phyloP scores from a whole-genome alignment of 2,888 invertebrate genomes.

The Xestobium rufovillosum region DNA sequence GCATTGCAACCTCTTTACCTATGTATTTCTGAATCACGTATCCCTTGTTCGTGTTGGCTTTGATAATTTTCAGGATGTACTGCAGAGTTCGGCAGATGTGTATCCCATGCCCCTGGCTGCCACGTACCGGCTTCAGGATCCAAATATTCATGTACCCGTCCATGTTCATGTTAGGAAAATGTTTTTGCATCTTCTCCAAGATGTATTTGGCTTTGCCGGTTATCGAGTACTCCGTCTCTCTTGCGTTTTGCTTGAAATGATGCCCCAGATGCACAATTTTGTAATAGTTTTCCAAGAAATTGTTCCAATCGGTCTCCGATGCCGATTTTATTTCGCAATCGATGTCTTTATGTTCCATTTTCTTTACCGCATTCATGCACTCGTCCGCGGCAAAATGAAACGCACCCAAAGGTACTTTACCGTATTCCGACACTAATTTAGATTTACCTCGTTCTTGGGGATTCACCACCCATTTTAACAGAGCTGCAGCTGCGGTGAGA shows the following conservation, averaged over 20 bases:
- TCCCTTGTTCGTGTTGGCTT: conserved; percentile 50
- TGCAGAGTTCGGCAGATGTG: conserved; percentile 67
- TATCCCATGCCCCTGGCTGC: conserved; percentile 78
- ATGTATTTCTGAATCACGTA: conserved; percentile 89
- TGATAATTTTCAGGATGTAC: conserved; percentile 59
- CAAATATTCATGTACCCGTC: conserved; percentile 81
- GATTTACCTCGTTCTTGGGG: conserved; percentile 24
- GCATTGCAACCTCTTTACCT: too few species aligned
- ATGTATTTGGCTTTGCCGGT: conserved; percentile 48
- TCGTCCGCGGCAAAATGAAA: conserved; percentile 65
- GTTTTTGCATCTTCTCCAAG: conserved; percentile 51
- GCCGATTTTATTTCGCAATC: conserved; percentile 43
- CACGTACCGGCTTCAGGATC: conserved; percentile 82
- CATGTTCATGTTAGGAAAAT: conserved; percentile 56
- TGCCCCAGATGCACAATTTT: conserved; percentile 53
- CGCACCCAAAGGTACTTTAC: conserved; percentile 49
- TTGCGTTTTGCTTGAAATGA: conserved; percentile 42
- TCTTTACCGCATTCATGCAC: conserved; percentile 57
- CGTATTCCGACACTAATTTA: conserved; percentile 46
- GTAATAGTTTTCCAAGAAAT: conserved; percentile 59
- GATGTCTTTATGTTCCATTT: conserved; percentile 57
- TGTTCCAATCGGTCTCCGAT: conserved; percentile 56
- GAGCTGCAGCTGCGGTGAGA: conserved; percentile 67
- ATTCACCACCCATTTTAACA: conserved; percentile 57
- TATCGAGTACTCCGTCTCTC: conserved; percentile 29